Conservation (phyloP, 1,140 invertebrate species). For the Apocrypta bakeri region DNA sequence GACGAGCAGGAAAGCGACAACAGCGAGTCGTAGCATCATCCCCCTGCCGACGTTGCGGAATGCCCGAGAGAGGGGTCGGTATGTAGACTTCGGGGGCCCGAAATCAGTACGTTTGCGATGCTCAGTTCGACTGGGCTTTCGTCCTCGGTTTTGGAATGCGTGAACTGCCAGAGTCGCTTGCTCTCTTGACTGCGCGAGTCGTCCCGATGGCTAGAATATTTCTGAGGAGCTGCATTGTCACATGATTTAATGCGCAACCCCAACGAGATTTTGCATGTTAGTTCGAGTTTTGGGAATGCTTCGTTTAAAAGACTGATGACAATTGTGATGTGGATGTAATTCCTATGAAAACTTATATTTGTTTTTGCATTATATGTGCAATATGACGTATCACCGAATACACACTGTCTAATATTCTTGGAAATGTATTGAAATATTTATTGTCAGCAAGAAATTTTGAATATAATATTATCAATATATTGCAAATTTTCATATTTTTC, state of each 20-base stretch:
- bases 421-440: too few species aligned
- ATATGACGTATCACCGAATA: too few species aligned
- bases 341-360: too few species aligned
- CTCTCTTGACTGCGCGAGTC: conserved; percentile 18
- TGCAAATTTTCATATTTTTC: too few species aligned
- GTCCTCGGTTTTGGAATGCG: background rate
- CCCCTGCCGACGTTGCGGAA: conserved; percentile 41
- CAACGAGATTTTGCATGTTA: background rate
- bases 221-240: conserved; percentile 10
- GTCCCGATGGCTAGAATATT: conserved; percentile 7
- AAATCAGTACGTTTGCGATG: conserved; percentile 5
- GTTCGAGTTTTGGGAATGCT: background rate
- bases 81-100: conserved; percentile 18
- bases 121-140: background rate
- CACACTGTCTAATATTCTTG: too few species aligned
- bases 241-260: conserved; percentile 15
- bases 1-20: background rate
- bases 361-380: too few species aligned
- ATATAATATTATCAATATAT: too few species aligned
- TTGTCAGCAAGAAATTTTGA: too few species aligned
- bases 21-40: background rate
- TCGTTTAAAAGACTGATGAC: background rate
- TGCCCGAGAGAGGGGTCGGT: background rate
- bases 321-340: too few species aligned
- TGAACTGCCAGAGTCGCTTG: background rate